Evolutionary conservation across 2,797 vertebrate genomes (phyloP).

Genomic region (Podarcis siculus): DNA sequence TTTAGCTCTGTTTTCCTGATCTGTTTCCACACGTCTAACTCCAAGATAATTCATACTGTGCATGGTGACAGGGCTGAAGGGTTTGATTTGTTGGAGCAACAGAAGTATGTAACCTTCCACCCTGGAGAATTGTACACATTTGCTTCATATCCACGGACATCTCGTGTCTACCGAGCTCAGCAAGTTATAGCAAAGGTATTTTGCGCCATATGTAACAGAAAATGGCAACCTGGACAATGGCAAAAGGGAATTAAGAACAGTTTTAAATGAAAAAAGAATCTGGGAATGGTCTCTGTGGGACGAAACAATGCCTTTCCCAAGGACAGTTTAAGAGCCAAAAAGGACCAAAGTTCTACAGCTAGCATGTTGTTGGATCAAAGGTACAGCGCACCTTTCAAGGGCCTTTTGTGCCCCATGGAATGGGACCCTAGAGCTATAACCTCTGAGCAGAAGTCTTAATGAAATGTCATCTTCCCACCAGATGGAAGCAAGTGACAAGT

Average conservation of each 20-base stretch:
- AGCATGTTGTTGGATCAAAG: conserved; percentile 30
- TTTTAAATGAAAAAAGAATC: conserved; percentile 62
- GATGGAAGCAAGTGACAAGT: conserved; percentile 75
- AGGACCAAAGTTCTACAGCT: background rate
- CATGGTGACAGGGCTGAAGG: conserved; percentile 67
- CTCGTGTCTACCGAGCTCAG: conserved; percentile 60
- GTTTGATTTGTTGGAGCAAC: conserved; percentile 68
- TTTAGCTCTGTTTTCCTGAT: conserved; percentile 65
- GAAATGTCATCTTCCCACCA: conserved; percentile 73
- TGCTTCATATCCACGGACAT: conserved; percentile 66
- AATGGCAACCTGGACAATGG: conserved; percentile 58
- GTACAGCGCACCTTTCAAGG: conserved; percentile 51
- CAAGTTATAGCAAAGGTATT: conserved; percentile 43
- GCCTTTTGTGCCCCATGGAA: conserved; percentile 53
- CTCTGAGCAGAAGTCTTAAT: conserved; percentile 68
- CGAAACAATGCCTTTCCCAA: conserved; percentile 57
- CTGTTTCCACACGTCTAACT: conserved; percentile 63
- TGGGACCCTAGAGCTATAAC: conserved; percentile 65
- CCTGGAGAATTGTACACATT: conserved; percentile 61
- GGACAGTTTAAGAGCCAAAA: conserved; percentile 37
- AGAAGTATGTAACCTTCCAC: conserved; percentile 55
- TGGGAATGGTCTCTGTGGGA: conserved; percentile 40
- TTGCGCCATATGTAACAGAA: conserved; percentile 61
- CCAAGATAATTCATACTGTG: conserved; percentile 65
- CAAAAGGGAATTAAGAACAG: conserved; percentile 55